Conservation (phyloP, 2,113 vertebrate genomes). For the Elanoides forficatus region DNA sequence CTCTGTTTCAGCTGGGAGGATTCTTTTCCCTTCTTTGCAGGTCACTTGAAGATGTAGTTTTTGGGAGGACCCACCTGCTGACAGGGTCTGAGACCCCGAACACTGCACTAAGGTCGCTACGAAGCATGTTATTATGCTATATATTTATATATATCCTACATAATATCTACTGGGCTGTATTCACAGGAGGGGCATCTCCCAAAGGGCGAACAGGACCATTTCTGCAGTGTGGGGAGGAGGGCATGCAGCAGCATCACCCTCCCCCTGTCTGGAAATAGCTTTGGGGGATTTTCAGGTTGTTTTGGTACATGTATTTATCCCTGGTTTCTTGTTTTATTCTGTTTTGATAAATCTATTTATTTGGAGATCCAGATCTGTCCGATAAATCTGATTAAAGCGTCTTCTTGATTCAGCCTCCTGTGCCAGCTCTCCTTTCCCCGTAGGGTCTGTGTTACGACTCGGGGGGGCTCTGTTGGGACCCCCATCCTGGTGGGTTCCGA, state of each 20-base stretch:
- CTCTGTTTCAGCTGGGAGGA: not conserved
- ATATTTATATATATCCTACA: slow-evolving; percentile 38
- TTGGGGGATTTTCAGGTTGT: slow-evolving; percentile 39
- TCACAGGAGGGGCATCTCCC: slow-evolving; percentile 22
- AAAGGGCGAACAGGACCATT: not conserved
- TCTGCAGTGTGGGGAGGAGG: slow-evolving; percentile 11
- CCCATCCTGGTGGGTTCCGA: not conserved
- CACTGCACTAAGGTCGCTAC: not conserved
- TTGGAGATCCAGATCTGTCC: slow-evolving; percentile 60
- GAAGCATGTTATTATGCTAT: slow-evolving; percentile 19
- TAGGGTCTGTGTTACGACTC: rapidly evolving
- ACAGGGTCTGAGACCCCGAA: not conserved
- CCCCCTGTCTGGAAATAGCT: not conserved
- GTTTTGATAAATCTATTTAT: slow-evolving; percentile 72
- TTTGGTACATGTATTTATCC: slow-evolving; percentile 34
- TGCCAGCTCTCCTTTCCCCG: not conserved
- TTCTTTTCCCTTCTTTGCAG: not conserved
- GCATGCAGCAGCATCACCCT: not conserved
- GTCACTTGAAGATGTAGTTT: not conserved
- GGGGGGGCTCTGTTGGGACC: rapidly evolving
- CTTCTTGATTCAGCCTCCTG: slow-evolving; percentile 30
- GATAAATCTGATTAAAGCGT: slow-evolving; percentile 51
- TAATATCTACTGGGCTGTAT: slow-evolving; percentile 39
- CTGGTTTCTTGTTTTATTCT: slow-evolving; percentile 14
- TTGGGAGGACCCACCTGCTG: not conserved